Evolutionary conservation across 2,113 vertebrate species (phyloP).

Genomic region (Nothobranchius furzeri): DNA sequence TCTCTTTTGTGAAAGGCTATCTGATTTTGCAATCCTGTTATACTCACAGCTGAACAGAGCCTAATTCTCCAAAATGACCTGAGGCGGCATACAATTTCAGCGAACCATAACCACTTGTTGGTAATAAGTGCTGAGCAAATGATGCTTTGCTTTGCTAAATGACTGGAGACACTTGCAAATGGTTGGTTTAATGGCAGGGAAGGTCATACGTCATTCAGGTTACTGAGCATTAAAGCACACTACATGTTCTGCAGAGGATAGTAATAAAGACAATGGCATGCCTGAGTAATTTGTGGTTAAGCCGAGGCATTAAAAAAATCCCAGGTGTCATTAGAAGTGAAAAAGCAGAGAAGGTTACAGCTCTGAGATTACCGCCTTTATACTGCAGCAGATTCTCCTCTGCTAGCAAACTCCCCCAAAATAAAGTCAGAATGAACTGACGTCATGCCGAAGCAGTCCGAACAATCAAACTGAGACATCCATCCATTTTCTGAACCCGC

Average conservation of each 20-base stretch:
- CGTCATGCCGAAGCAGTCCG: slow-evolving; percentile 17
- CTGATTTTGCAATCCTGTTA: slow-evolving; percentile 35
- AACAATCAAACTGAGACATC: neutral
- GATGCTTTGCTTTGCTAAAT: slow-evolving; percentile 40
- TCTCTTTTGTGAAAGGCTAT: slow-evolving; percentile 47
- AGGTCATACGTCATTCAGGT: slow-evolving; percentile 56
- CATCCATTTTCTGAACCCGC: too few relatives aligned
- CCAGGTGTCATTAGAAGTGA: slow-evolving; percentile 42
- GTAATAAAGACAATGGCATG: slow-evolving; percentile 45
- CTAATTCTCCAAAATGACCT: slow-evolving; percentile 48
- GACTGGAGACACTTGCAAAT: slow-evolving; percentile 50
- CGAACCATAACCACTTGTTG: slow-evolving; percentile 31
- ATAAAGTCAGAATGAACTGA: slow-evolving; percentile 20
- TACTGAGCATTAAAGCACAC: slow-evolving; percentile 58
- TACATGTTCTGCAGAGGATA: slow-evolving; percentile 22
- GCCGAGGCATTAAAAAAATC: slow-evolving; percentile 35
- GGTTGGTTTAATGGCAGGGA: slow-evolving; percentile 45
- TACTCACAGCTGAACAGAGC: slow-evolving; percentile 47
- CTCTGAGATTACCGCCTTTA: slow-evolving; percentile 16
- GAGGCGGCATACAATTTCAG: slow-evolving; percentile 34
- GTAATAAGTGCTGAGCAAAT: slow-evolving; percentile 43
- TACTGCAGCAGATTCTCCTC: slow-evolving; percentile 1
- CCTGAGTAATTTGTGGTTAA: slow-evolving; percentile 32
- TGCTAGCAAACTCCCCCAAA: slow-evolving; percentile 7
- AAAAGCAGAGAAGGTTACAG: slow-evolving; percentile 25